Conservation (phyloP, 2,797 vertebrate genomes). For the Salmo trutta region DNA sequence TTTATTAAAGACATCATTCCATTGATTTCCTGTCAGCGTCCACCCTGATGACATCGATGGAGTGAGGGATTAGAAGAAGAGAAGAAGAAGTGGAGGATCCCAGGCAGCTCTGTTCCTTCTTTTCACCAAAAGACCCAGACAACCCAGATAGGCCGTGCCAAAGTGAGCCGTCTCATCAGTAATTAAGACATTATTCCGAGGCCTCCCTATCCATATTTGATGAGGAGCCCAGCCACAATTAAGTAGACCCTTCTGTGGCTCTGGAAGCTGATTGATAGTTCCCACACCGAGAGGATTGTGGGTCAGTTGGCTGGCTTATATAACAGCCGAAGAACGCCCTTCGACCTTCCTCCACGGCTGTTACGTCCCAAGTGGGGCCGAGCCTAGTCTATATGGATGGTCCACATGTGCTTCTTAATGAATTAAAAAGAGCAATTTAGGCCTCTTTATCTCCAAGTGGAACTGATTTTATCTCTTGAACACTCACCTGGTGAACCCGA, state of each 20-base stretch:
- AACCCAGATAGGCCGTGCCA: conserved; percentile 29
- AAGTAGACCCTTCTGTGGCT: conserved; percentile 44
- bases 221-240: conserved; percentile 71
- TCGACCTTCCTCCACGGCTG: conserved; percentile 59
- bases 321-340: conserved; percentile 52
- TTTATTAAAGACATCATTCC: conserved; percentile 76
- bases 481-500: conserved; percentile 60
- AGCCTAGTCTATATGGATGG: conserved; percentile 54
- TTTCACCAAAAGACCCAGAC: conserved; percentile 32
- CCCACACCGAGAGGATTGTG: conserved; percentile 42
- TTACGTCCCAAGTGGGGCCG: conserved; percentile 41
- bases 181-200: conserved; percentile 73
- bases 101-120: conserved; percentile 47
- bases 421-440: conserved; percentile 74
- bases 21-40: conserved; percentile 79
- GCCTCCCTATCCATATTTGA: conserved; percentile 76
- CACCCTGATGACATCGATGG: conserved; percentile 70
- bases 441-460: conserved; percentile 52
- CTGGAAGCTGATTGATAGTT: conserved; percentile 62
- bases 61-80: conserved; percentile 38
- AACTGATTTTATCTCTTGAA: conserved; percentile 73
- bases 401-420: conserved; percentile 74
- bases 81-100: conserved; percentile 30
- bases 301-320: conserved; percentile 52
- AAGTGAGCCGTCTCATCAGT: conserved; percentile 58